Percentiles rank a stretch among this genome's conserved stretches.
Evolutionary conservation across 2,888 invertebrate genomes (phyloP).

Genomic region (Aspidiotus destructor): DNA sequence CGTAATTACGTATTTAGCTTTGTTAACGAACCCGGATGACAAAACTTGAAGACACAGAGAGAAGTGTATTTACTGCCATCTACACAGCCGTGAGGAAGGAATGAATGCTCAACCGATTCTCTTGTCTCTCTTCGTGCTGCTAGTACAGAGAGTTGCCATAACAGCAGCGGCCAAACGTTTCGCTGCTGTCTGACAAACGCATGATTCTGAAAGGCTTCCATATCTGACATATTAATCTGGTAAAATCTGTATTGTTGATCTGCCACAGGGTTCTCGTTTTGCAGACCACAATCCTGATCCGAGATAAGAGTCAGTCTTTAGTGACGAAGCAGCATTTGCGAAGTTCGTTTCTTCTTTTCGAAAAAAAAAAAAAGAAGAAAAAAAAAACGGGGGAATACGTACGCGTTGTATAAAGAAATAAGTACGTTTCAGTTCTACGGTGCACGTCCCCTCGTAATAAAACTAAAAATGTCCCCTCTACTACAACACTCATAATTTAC

Average conservation of each 20-base stretch:
- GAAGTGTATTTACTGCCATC: neutral
- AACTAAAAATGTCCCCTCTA: conserved; percentile 15
- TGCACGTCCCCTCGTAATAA: conserved; percentile 21
- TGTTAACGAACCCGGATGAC: conserved; percentile 29
- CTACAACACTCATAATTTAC: conserved; percentile 24
- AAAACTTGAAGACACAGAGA: conserved; percentile 16
- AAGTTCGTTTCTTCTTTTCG: conserved; percentile 15
- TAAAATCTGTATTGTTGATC: conserved; percentile 31
- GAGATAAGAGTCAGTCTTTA: conserved; percentile 29
- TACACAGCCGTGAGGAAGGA: neutral
- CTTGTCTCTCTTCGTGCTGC: neutral
- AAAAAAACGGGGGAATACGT: conserved; percentile 3
- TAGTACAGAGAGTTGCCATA: neutral
- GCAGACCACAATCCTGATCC: conserved; percentile 30
- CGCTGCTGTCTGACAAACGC: conserved; percentile 24
- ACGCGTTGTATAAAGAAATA: neutral
- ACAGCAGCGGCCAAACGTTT: neutral
- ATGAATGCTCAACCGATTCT: conserved; percentile 14
- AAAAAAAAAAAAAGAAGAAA: conserved; percentile 5
- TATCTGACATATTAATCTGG: conserved; percentile 19
- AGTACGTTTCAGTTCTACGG: neutral
- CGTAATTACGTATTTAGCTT: conserved; percentile 21
- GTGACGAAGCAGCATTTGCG: conserved; percentile 16
- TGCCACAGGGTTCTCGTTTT: conserved; percentile 32
- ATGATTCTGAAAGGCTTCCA: conserved; percentile 29